Evolutionary conservation across 1,140 invertebrate species (phyloP).

Genomic region (Drosophila azteca): DNA sequence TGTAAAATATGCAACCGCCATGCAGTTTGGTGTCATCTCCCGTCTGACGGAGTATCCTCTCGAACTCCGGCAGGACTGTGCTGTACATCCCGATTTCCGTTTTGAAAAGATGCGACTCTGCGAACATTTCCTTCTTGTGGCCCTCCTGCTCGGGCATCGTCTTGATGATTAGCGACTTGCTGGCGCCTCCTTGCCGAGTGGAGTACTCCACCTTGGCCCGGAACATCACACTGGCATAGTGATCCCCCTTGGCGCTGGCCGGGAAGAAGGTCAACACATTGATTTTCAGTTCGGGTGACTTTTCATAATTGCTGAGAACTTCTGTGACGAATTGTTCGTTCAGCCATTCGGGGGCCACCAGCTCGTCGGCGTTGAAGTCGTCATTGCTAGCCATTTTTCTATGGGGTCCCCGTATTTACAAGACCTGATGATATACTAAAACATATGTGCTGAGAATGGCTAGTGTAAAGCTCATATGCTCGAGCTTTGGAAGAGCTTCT

Average conservation of each 20-base stretch:
- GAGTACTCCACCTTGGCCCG: slow-evolving; percentile 41
- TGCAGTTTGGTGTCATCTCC: slow-evolving; percentile 44
- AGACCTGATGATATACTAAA: too few relatives aligned
- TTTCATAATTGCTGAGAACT: slow-evolving; percentile 42
- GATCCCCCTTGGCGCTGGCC: slow-evolving; percentile 68
- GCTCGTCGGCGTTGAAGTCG: slow-evolving; percentile 11
- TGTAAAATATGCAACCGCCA: slow-evolving; percentile 48
- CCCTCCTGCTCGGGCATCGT: slow-evolving; percentile 70
- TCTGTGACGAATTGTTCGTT: slow-evolving; percentile 44
- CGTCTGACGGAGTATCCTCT: slow-evolving; percentile 45
- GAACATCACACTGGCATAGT: slow-evolving; percentile 79
- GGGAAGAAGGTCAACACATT: slow-evolving; percentile 47
- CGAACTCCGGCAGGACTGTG: slow-evolving; percentile 57
- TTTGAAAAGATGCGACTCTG: slow-evolving; percentile 47
- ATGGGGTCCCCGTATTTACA: too few relatives aligned
- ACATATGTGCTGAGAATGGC: too few relatives aligned
- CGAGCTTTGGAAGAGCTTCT: too few relatives aligned
- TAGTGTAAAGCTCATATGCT: too few relatives aligned
- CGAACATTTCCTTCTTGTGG: slow-evolving; percentile 59
- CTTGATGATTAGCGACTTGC: slow-evolving; percentile 69
- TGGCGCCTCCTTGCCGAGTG: not conserved
- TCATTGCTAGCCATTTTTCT: too few relatives aligned
- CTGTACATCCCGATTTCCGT: slow-evolving; percentile 71
- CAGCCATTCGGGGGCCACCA: slow-evolving; percentile 22
- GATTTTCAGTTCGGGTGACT: slow-evolving; percentile 30